Conservation (phyloP, 2,888 invertebrate genomes). For the Drosophila diplacantha region DNA sequence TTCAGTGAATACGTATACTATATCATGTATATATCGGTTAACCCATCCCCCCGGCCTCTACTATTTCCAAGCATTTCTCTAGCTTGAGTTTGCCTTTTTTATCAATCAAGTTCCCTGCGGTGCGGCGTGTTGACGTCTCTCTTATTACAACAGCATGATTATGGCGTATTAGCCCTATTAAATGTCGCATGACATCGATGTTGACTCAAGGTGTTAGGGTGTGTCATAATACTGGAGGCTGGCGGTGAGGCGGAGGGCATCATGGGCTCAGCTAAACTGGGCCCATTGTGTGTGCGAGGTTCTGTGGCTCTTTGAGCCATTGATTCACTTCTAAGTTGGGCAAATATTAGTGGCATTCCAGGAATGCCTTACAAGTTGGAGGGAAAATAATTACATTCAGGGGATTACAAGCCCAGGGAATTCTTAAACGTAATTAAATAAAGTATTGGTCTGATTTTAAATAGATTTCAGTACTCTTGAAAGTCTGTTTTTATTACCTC, state of each 20-base stretch:
- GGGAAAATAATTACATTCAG: background rate
- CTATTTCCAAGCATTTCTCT: constrained; percentile 18
- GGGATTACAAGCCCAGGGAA: background rate
- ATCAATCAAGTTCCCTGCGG: constrained; percentile 68
- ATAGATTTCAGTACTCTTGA: too few relatives aligned
- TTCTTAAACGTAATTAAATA: too few relatives aligned
- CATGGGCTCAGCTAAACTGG: constrained; percentile 9
- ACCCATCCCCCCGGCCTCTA: constrained; percentile 1
- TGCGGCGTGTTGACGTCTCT: constrained; percentile 69
- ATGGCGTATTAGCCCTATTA: constrained; percentile 68
- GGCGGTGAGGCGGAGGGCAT: background rate
- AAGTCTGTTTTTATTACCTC: too few relatives aligned
- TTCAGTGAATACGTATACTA: constrained; percentile 7
- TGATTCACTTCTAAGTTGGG: background rate
- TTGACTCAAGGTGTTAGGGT: constrained; percentile 51
- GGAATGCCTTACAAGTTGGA: constrained; percentile 1
- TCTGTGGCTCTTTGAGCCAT: background rate
- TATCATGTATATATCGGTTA: constrained; percentile 27
- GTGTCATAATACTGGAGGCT: constrained; percentile 61
- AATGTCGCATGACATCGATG: constrained; percentile 46
- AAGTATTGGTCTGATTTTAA: background rate
- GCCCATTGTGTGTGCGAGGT: background rate
- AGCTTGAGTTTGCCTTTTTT: constrained; percentile 36
- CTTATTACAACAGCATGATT: constrained; percentile 66
- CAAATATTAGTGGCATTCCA: constrained; percentile 1